phyloP scores from a whole-genome alignment of 2,888 invertebrate genomes.

The Magallana nippona region DNA sequence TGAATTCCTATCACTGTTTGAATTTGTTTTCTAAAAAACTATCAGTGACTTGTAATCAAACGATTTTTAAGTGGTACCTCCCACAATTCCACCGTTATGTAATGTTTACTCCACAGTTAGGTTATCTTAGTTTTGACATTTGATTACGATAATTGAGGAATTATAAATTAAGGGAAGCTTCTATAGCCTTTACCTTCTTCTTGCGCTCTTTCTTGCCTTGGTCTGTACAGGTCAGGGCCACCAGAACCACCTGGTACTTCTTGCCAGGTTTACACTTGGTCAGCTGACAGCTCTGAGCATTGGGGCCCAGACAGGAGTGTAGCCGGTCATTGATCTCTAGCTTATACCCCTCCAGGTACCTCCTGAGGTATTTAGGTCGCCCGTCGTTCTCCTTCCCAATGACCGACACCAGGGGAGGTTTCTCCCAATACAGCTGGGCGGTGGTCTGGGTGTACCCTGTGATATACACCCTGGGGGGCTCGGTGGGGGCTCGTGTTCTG shows the following conservation, averaged over 20 bases:
- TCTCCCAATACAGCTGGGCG: conserved; percentile 79
- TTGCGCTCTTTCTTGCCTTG: conserved; percentile 75
- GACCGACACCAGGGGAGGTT: conserved; percentile 75
- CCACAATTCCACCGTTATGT: too few species aligned
- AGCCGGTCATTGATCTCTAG: conserved; percentile 78
- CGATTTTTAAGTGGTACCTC: too few species aligned
- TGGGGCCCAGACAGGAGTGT: conserved; percentile 76
- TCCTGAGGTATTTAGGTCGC: conserved; percentile 73
- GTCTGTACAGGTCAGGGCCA: conserved; percentile 79
- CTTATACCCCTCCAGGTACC: conserved; percentile 78
- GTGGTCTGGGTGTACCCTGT: conserved; percentile 76
- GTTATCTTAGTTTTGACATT: too few species aligned
- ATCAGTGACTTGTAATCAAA: too few species aligned
- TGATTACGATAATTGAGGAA: too few species aligned
- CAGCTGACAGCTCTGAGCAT: conserved; percentile 78
- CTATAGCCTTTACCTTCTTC: conserved; percentile 60
- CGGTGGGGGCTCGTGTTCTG: conserved; percentile 77
- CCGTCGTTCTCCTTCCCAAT: conserved; percentile 75
- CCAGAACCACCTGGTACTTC: conserved; percentile 76
- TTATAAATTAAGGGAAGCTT: too few species aligned
- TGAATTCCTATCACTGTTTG: too few species aligned
- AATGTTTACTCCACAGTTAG: too few species aligned
- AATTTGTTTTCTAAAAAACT: too few species aligned
- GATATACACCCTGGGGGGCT: conserved; percentile 74
- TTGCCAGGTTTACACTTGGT: conserved; percentile 79